A percentile compares a stretch with the other conserved stretches of the same genome.
phyloP scores from a whole-genome alignment of 2,888 invertebrate species.

The Clanis bilineata region DNA sequence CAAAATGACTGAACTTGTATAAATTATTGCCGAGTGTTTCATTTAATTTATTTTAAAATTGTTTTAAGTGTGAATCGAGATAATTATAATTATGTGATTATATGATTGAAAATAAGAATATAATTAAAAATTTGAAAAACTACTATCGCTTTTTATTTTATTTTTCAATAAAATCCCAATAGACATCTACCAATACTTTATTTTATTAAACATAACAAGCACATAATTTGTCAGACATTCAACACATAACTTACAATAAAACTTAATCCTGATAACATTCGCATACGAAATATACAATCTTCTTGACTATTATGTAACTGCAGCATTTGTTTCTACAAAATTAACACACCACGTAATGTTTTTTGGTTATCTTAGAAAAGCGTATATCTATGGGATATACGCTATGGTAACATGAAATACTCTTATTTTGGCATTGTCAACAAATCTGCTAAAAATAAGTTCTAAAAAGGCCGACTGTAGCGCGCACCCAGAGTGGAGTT shows the following conservation, averaged over 20 bases:
- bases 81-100: constrained; percentile 81
- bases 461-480: constrained; percentile 88
- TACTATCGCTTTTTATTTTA: constrained; percentile 37
- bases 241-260: constrained; percentile 2
- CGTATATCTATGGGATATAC: no score
- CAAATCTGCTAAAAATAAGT: constrained; percentile 84
- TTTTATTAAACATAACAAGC: not conserved
- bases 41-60: constrained; percentile 79
- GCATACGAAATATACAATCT: not conserved
- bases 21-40: constrained; percentile 79
- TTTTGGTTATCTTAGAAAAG: not conserved
- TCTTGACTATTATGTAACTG: not conserved
- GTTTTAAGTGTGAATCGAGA: constrained; percentile 79
- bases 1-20: constrained; percentile 79
- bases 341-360: not conserved
- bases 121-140: constrained; percentile 70
- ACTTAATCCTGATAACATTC: constrained; percentile 19
- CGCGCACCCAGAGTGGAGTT: constrained; percentile 90
- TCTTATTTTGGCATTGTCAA: constrained; percentile 8
- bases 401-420: constrained; percentile 8
- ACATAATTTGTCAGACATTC: constrained; percentile 12
- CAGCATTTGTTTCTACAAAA: not conserved
- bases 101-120: constrained; percentile 76
- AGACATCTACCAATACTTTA: not conserved
- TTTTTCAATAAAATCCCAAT: constrained; percentile 17